Conservation (phyloP, 2,797 vertebrate species). For the Peromyscus attwateri region DNA sequence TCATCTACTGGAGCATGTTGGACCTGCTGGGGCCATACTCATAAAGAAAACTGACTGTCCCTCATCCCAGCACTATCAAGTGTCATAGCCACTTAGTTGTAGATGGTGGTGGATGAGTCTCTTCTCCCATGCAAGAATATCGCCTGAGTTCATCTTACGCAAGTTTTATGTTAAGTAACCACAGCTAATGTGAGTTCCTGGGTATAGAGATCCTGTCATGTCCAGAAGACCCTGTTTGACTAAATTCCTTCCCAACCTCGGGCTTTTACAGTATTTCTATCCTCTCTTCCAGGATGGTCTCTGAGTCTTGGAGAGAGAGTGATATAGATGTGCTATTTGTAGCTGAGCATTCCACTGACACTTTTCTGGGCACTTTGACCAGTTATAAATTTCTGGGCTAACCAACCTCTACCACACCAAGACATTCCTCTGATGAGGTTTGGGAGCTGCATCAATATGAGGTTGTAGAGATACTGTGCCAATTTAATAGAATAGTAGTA, state of each 20-base stretch:
- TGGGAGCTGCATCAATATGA: neutral
- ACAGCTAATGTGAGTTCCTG: neutral
- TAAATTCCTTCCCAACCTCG: neutral
- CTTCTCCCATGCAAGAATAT: neutral
- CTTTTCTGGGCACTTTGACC: neutral
- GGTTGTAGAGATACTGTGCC: neutral
- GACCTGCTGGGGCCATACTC: neutral
- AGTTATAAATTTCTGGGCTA: neutral
- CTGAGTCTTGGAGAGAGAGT: neutral
- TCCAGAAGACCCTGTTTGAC: neutral
- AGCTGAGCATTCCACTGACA: too few relatives aligned
- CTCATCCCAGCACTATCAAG: neutral
- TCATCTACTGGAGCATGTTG: neutral
- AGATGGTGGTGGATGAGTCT: neutral
- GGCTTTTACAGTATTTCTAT: neutral
- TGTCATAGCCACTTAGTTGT: neutral
- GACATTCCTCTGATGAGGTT: too few relatives aligned
- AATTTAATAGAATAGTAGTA: neutral
- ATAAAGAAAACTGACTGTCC: neutral
- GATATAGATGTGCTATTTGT: neutral
- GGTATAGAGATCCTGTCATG: too few relatives aligned
- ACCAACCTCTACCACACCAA: too few relatives aligned
- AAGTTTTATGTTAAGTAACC: neutral
- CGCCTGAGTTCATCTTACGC: neutral
- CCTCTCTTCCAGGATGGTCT: neutral